These are phyloP conservation scores for Phengaris alcon DNA, from an alignment of 2,888 invertebrate genomes.

Conservation along the genomic window DNA sequence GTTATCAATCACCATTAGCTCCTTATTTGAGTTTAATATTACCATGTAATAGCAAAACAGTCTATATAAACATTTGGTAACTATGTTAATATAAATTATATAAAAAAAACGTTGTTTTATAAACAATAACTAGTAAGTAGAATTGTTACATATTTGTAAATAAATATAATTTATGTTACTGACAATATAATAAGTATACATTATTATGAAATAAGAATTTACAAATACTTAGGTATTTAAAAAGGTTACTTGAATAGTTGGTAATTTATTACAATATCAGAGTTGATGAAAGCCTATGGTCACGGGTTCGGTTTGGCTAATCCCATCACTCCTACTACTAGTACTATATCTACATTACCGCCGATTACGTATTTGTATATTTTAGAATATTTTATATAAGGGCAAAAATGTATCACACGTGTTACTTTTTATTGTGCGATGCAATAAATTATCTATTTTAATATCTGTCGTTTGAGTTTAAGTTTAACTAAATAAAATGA, in stretches of 20 bases:
- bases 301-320: background rate
- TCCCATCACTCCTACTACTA: background rate
- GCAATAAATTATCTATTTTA: background rate
- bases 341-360: slow-evolving; percentile 14
- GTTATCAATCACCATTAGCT: background rate
- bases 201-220: background rate
- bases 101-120: slow-evolving; percentile 18
- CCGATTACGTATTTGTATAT: slow-evolving; percentile 22
- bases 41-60: background rate
- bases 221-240: background rate
- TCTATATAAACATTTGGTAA: background rate
- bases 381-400: background rate
- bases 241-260: background rate
- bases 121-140: slow-evolving; percentile 21
- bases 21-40: background rate
- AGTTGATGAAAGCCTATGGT: background rate
- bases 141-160: background rate
- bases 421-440: slow-evolving; percentile 9
- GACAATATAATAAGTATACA: background rate
- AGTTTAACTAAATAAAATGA: background rate
- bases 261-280: background rate
- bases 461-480: slow-evolving; percentile 4
- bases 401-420: slow-evolving; percentile 14
- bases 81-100: background rate
- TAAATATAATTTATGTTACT: background rate